Conservation (phyloP, 2,888 invertebrate genomes). For the Mimas tiliae region DNA sequence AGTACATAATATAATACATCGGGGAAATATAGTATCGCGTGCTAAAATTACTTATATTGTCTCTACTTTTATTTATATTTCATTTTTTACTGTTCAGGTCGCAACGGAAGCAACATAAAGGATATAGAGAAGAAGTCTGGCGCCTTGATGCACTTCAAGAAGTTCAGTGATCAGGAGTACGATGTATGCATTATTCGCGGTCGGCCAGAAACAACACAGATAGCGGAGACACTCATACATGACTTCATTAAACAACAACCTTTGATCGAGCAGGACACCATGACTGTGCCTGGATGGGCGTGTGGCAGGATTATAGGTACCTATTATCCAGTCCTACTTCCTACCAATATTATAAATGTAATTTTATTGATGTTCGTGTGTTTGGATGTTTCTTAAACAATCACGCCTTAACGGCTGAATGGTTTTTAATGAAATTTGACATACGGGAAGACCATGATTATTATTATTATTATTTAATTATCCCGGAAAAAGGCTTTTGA, state of each 20-base stretch:
- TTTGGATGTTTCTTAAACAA: no score
- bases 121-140: constrained; percentile 89
- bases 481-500: no score
- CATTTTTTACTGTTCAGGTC: constrained; percentile 67
- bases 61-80: no score
- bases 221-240: constrained; percentile 88
- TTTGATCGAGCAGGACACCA: constrained; percentile 86
- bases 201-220: constrained; percentile 85
- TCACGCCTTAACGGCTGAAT: no score
- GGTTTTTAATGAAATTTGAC: no score
- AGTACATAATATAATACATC: neutral
- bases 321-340: no score
- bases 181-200: constrained; percentile 90
- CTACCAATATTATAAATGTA: no score
- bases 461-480: no score
- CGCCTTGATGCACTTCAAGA: constrained; percentile 84
- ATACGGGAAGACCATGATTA: no score
- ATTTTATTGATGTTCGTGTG: no score
- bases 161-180: constrained; percentile 83
- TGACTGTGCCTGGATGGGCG: constrained; percentile 87
- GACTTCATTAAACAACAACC: constrained; percentile 90
- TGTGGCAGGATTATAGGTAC: constrained; percentile 89
- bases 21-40: no score
- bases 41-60: no score
- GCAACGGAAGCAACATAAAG: constrained; percentile 90